phyloP scores from a whole-genome alignment of 2,113 vertebrate species.

The Podiceps cristatus region DNA sequence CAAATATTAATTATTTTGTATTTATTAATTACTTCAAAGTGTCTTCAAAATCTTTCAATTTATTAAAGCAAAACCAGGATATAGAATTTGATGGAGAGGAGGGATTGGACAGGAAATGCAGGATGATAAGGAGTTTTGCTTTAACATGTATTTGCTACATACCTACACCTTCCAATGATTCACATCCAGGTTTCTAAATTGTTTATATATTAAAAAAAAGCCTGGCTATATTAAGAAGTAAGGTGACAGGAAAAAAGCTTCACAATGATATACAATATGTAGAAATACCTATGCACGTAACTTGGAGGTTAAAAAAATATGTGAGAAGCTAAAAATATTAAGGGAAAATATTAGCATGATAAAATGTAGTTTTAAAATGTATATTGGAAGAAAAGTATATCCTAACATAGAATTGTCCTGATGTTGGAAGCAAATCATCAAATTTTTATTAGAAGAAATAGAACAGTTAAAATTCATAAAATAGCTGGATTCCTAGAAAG shows the following conservation, averaged over 20 bases:
- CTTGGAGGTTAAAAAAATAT: not conserved
- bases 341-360: not conserved
- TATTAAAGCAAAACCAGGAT: not conserved
- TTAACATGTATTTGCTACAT: not conserved
- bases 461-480: not conserved
- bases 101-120: not conserved
- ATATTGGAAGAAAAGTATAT: not conserved
- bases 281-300: not conserved
- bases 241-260: fast-evolving
- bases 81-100: not conserved
- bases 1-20: not conserved
- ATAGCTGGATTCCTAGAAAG: not conserved
- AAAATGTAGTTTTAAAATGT: not conserved
- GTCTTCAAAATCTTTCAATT: not conserved
- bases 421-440: not conserved
- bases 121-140: not conserved
- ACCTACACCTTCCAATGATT: not conserved
- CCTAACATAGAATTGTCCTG: not conserved
- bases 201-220: not conserved
- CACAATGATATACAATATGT: not conserved
- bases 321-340: not conserved
- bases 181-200: not conserved
- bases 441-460: not conserved
- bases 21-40: not conserved
- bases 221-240: not conserved